Conservation (phyloP, 2,888 invertebrate genomes). For the Pelosia muscerda region DNA sequence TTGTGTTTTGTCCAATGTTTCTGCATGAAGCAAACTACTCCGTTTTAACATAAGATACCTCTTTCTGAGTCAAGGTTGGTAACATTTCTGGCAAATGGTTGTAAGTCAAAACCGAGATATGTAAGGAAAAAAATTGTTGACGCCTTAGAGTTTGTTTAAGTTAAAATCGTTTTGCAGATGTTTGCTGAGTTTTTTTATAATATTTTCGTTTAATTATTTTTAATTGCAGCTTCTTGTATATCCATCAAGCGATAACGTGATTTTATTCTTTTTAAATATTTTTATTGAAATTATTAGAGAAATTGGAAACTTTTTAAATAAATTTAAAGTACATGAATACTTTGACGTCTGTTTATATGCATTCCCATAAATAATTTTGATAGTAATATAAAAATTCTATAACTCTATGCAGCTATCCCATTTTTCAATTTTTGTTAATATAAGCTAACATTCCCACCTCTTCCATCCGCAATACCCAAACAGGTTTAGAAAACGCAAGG, state of each 20-base stretch:
- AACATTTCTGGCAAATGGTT: conserved; percentile 57
- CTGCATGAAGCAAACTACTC: conserved; percentile 56
- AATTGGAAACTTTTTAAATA: background rate
- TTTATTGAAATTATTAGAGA: background rate
- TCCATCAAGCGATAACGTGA: conserved; percentile 14
- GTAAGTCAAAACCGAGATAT: conserved; percentile 66
- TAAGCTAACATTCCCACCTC: background rate
- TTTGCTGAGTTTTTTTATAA: conserved; percentile 10
- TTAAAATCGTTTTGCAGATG: conserved; percentile 22
- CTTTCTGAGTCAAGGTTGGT: background rate
- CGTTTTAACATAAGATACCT: conserved; percentile 4
- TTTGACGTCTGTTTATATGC: too few relatives aligned
- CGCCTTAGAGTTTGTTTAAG: conserved; percentile 1
- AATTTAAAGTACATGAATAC: too few relatives aligned
- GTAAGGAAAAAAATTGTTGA: conserved; percentile 45
- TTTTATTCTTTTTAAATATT: background rate
- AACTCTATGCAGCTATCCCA: background rate
- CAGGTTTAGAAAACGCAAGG: conserved; percentile 97
- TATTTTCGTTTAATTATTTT: conserved; percentile 3
- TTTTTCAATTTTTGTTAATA: background rate
- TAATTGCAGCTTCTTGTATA: conserved; percentile 17
- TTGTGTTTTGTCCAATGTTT: conserved; percentile 61
- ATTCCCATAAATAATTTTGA: too few relatives aligned
- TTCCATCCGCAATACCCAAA: conserved; percentile 23
- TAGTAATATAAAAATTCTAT: background rate